These are phyloP conservation scores for Holothuria leucospilota DNA, from an alignment of 53 echinoderm and acorn worm species.

Conservation along the genomic window DNA sequence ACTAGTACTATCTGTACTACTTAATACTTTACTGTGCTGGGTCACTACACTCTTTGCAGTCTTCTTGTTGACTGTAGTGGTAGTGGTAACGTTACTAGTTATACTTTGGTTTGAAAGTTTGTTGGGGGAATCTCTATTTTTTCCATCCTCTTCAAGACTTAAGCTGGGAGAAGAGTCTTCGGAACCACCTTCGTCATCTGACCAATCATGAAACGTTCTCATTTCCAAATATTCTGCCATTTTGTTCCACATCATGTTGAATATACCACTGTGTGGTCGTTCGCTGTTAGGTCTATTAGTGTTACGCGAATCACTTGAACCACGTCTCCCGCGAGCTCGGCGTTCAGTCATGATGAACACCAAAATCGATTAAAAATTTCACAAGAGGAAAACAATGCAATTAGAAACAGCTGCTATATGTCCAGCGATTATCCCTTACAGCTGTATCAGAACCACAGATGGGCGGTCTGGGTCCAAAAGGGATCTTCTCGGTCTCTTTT, in stretches of 20 bases:
- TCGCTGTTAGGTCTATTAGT: background rate
- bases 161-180: background rate
- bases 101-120: background rate
- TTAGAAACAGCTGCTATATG: background rate
- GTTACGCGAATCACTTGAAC: background rate
- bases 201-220: conserved; percentile 70
- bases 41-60: too few species aligned
- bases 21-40: conserved; percentile 6
- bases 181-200: conserved; percentile 2
- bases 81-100: background rate
- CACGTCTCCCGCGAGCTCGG: conserved; percentile 8
- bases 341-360: conserved; percentile 35
- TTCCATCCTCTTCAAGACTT: background rate
- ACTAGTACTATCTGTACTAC: conserved; percentile 18
- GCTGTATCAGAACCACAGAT: too few species aligned
- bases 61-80: too few species aligned
- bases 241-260: conserved; percentile 73
- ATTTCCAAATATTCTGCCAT: conserved; percentile 93
- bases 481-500: too few species aligned
- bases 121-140: too few species aligned
- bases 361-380: conserved; percentile 5
- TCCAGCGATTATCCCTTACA: background rate
- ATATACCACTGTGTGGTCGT: conserved; percentile 36
- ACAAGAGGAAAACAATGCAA: background rate
- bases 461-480: too few species aligned